Evolutionary conservation across 1,140 invertebrate genomes (phyloP), one percentile per base, ranked within the genome.

Genomic region (Ceratina calcarata): DNA sequence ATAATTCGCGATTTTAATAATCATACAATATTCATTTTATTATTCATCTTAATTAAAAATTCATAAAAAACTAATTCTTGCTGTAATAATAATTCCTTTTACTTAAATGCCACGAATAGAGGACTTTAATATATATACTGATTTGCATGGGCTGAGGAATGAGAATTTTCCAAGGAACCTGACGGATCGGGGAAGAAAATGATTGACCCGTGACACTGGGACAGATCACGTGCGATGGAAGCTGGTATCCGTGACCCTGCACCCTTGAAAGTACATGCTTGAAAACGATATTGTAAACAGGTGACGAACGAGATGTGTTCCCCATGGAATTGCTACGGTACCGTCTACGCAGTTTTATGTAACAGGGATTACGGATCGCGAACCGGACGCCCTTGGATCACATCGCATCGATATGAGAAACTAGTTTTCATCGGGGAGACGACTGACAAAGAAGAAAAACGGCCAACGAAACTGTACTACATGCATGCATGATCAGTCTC

Each of bases 381-480:
- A 85, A 88, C 80, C 83, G 81, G 87, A 73, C 81, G 81, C 87
- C 88, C 88, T 89, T 89, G 88, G 79, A 86, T 81, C 77, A 85
- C 75, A 86, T 89, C 75, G 68, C 57, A 68, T 62, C 76, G 67
- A 71, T 62, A 75, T 51, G 70, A 86, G 67, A 82, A 88, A 89
- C 83, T 53, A 82, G 86, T 88, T 89, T 87, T 67, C 73, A 69
- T 83, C 62, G 68, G 83, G 75, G 74, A 61, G 55, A 20, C 76
- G 58, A 24, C 67, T 71, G 55, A 80, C 49, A 78, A 81, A 79
- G 51, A 81, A 77, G 57, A 78, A 78, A 77, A 60, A 58, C 57
- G 60, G 22, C 61, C 68, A 70, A 70, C 68, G 70, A 80, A 77
- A 72, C 69, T 72, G 51, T 81, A 73, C 68, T 51, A 73, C 72